Conservation (phyloP, 2,113 vertebrate genomes). For the Pseudorasbora parva region DNA sequence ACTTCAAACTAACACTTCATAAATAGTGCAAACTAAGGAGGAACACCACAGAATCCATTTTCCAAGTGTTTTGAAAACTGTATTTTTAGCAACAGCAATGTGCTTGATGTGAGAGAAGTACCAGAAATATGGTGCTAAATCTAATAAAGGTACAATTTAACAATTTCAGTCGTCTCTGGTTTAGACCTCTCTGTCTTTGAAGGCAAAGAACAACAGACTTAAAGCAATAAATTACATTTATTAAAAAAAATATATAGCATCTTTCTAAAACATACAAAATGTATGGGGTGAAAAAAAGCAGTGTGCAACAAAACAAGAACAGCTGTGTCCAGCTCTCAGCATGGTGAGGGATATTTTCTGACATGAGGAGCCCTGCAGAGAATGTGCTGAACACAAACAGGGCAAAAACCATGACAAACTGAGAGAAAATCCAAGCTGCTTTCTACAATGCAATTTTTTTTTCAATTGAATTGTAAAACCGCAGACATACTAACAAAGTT, state of each 20-base stretch:
- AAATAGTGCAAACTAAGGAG: constrained; percentile 7
- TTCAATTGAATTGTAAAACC: neutral
- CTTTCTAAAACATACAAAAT: neutral
- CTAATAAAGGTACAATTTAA: neutral
- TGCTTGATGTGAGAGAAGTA: constrained; percentile 15
- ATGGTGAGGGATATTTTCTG: constrained; percentile 29
- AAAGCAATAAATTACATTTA: neutral
- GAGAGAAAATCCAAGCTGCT: constrained; percentile 1
- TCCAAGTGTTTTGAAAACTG: neutral
- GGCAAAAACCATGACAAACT: constrained; percentile 35
- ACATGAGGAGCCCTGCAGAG: constrained; percentile 24
- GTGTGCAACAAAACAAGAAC: constrained; percentile 31
- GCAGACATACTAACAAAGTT: neutral
- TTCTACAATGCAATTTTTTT: neutral
- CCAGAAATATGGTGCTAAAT: neutral
- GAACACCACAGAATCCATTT: neutral
- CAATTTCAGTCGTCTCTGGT: neutral
- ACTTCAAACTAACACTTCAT: constrained; percentile 15
- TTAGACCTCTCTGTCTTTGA: neutral
- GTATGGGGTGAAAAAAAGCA: neutral
- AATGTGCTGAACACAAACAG: neutral
- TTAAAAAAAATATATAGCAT: neutral
- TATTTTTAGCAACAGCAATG: constrained; percentile 7
- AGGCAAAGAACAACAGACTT: neutral
- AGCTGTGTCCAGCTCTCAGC: constrained; percentile 36